Conservation (phyloP, 2,797 vertebrate genomes). For the Todus mexicanus region DNA sequence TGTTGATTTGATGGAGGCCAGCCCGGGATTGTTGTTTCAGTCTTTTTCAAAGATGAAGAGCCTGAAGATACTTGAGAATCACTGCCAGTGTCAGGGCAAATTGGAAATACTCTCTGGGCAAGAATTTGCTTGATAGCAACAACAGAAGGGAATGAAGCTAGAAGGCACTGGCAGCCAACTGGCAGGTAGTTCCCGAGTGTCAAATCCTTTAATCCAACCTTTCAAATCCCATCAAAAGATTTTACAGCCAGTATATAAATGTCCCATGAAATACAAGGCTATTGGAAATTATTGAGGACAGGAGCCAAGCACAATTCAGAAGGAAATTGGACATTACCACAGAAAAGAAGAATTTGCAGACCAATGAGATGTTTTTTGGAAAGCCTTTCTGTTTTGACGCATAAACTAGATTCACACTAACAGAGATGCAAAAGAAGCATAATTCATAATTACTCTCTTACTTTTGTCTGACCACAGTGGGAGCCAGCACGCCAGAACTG, state of each 20-base stretch:
- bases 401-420: not conserved
- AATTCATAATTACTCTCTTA: not conserved
- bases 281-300: conserved; percentile 11
- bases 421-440: not conserved
- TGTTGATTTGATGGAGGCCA: not conserved
- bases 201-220: conserved; percentile 30
- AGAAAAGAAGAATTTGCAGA: conserved; percentile 18
- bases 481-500: not conserved
- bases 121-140: not conserved
- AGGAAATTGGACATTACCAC: not conserved
- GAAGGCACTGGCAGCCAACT: not conserved
- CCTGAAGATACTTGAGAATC: not conserved
- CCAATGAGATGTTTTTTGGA: not conserved
- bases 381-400: not conserved
- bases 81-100: not conserved
- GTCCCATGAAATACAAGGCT: not conserved
- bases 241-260: not conserved
- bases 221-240: conserved; percentile 28
- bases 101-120: not conserved
- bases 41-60: not conserved
- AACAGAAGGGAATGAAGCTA: not conserved
- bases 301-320: conserved; percentile 16
- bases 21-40: not conserved
- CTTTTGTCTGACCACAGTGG: not conserved
- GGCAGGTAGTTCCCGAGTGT: not conserved